These are phyloP conservation scores for Holacanthus passer DNA, from an alignment of 2,113 vertebrate genomes.

Conservation along the genomic window DNA sequence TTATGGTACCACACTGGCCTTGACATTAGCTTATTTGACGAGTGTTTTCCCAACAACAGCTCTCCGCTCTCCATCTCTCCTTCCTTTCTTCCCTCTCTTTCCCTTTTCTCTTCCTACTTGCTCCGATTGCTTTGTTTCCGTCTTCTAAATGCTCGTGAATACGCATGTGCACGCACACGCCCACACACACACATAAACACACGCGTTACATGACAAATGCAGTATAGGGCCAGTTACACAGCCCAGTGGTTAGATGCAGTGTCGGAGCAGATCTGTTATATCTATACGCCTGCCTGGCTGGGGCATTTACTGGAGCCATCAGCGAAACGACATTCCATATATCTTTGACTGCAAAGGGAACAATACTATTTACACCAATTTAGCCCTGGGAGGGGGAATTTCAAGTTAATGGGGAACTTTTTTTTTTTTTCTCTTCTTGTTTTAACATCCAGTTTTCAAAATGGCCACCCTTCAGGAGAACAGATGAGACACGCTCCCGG, in stretches of 20 bases:
- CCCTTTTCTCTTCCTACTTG: conserved; percentile 15
- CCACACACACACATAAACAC: conserved; percentile 14
- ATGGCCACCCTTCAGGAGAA: conserved; percentile 70
- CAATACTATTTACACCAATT: conserved; percentile 80
- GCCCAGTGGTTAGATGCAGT: conserved; percentile 71
- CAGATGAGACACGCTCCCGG: conserved; percentile 64
- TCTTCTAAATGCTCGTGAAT: conserved; percentile 56
- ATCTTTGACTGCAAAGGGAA: conserved; percentile 76
- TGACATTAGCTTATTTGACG: conserved; percentile 78
- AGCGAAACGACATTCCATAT: conserved; percentile 72
- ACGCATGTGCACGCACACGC: conserved; percentile 21
- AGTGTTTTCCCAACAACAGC: conserved; percentile 62
- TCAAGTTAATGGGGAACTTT: conserved; percentile 63
- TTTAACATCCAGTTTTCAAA: conserved; percentile 65
- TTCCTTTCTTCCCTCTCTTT: conserved; percentile 30
- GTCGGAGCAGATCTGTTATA: conserved; percentile 74
- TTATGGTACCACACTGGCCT: conserved; percentile 79
- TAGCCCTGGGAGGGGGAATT: conserved; percentile 53
- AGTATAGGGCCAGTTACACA: conserved; percentile 71
- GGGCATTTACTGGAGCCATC: conserved; percentile 78
- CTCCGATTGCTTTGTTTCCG: conserved; percentile 59
- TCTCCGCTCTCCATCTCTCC: conserved; percentile 37
- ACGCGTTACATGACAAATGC: conserved; percentile 67
- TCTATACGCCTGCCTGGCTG: conserved; percentile 73
- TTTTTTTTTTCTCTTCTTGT: conserved; percentile 36